Base-by-base conservation (phyloP, 1,140 invertebrate species). In the Drosophila sp. region DNA sequence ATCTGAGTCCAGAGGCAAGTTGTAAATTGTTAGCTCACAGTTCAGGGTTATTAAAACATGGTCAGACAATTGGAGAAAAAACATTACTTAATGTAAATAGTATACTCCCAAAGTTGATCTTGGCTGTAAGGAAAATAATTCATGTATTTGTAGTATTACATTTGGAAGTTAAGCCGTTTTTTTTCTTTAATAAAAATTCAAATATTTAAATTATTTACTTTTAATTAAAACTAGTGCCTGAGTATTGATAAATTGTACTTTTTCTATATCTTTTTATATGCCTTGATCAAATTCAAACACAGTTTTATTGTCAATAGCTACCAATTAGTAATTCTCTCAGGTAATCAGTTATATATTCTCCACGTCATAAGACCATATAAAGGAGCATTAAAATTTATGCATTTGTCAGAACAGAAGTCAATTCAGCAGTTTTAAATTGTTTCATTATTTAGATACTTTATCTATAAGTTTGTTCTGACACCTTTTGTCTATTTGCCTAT, bases 351-450 rank as follows among this genome's bases (percentile, higher is more conserved):
- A 9, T 25, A 9, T 25, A 16, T 9, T 50, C 27, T 32, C 13
- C n/a, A 53, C 56, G 58, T 50, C 45, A 51, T 40, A 51, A 63
- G 11, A 14, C 38, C n/a, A 56, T 46, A 46, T 45, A 38, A 57
- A 7, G 2, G 50, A 36, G 29, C 29, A 18, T 36, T 53, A 53
- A 53, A 66, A 77, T 72, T 67, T 72, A 56, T 63, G 53, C 13
- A 61, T 48, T 53, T 21, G 13, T 53, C n/a, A 66, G 74, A 48
- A 81, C 80, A 84, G 80, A 71, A 84, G 80, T 78, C 80, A 58
- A 51, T 80, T 63, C 72, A 62, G 70, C 46, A 72, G 67, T 63
- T 70, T 80, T 66, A 73, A 84, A 84, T 70, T 54, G 65, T 86
- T 84, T 70, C 70, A 70, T 70, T 81, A 74, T 77, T 66, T 46